Percentiles rank a stretch among this genome's conserved stretches.
These are phyloP conservation scores for Scolopax rusticola DNA, from an alignment of 2,797 vertebrate genomes.

Conservation along the genomic window DNA sequence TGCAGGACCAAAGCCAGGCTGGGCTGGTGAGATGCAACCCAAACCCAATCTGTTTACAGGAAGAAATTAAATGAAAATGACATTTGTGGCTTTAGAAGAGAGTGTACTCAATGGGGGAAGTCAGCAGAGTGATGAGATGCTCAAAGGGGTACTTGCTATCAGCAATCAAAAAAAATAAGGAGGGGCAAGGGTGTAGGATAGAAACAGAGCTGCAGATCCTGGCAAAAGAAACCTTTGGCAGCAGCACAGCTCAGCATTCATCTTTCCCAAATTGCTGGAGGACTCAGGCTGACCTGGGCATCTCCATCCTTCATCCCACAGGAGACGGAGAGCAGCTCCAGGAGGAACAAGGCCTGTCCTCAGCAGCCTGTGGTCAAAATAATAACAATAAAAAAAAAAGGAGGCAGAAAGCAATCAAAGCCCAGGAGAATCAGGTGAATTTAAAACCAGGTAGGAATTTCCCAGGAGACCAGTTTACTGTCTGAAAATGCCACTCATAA, in stretches of 20 bases:
- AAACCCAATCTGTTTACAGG: neutral
- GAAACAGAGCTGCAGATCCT: neutral
- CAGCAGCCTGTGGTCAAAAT: neutral
- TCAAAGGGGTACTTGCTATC: neutral
- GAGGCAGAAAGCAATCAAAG: neutral
- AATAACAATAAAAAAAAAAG: neutral
- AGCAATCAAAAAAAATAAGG: neutral
- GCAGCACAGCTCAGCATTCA: neutral
- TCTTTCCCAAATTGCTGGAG: neutral
- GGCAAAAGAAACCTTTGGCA: neutral
- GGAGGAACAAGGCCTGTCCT: neutral
- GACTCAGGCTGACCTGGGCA: neutral
- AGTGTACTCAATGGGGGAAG: neutral
- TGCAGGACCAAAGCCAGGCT: conserved; percentile 23
- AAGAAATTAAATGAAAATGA: neutral
- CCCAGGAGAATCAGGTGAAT: conserved; percentile 24
- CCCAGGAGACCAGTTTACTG: conserved; percentile 31
- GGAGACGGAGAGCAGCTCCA: neutral
- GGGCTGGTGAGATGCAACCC: neutral
- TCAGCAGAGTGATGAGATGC: neutral
- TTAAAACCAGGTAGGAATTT: conserved; percentile 33
- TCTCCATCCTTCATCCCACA: neutral
- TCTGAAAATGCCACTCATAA: conserved; percentile 28
- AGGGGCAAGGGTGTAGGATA: neutral
- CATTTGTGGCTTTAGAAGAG: neutral